Conservation (phyloP, 2,888 invertebrate species). For the Vesta saturnalis region DNA sequence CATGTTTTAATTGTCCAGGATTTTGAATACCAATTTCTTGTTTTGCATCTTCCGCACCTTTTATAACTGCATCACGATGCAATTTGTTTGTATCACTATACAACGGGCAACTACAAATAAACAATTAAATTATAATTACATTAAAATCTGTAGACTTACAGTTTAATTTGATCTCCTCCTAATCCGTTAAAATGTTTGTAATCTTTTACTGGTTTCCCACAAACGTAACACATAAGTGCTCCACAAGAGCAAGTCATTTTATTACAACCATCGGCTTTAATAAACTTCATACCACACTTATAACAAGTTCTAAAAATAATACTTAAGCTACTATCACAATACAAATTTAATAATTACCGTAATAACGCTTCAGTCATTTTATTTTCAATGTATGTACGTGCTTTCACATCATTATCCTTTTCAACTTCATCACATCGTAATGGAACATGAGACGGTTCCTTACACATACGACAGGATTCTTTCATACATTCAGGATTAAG, state of each 20-base stretch:
- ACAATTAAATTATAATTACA: background rate
- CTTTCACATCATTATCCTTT: conserved; percentile 59
- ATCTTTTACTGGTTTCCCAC: conserved; percentile 58
- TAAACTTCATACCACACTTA: conserved; percentile 58
- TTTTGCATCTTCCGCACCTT: conserved; percentile 53
- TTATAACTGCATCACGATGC: conserved; percentile 50
- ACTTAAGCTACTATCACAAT: background rate
- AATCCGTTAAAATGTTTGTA: conserved; percentile 62
- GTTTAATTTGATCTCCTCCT: conserved; percentile 18
- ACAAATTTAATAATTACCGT: conserved; percentile 20
- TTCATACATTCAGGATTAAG: conserved; percentile 67
- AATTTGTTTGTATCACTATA: conserved; percentile 50
- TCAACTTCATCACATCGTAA: conserved; percentile 63
- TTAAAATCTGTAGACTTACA: conserved; percentile 17
- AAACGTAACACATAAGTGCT: conserved; percentile 63
- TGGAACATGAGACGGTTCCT: conserved; percentile 66
- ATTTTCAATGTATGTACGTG: conserved; percentile 65
- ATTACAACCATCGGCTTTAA: conserved; percentile 64
- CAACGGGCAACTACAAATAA: conserved; percentile 52
- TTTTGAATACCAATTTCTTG: conserved; percentile 50
- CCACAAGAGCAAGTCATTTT: conserved; percentile 64
- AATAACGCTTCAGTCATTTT: conserved; percentile 65
- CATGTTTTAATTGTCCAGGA: conserved; percentile 51
- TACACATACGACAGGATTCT: conserved; percentile 66
- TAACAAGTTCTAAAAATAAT: conserved; percentile 55